Base-by-base conservation (phyloP, 2,888 invertebrate species). In the Celastrina argiolus region DNA sequence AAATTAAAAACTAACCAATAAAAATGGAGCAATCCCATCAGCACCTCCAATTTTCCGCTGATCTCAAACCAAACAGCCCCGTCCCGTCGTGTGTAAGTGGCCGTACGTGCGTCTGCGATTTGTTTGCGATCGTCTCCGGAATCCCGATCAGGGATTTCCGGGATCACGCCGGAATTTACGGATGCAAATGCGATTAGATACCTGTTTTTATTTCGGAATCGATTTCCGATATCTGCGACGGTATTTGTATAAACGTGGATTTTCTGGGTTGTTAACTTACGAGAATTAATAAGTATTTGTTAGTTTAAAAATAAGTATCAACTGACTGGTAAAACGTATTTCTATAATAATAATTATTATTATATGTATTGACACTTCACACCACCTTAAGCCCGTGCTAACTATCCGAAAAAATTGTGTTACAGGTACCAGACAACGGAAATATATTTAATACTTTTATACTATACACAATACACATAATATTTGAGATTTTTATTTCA, bases 141-240 rank as follows among this genome's bases (percentile, higher is more conserved):
- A 78, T 78, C 69, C 74, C 75, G 76, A 78, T 78, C 74, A 78
- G 81, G 80, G 78, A 83, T 83, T 80, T 73, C 74, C 74, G 76
- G 78, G 79, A 78, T 81, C 78, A 81, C 74, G 73, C 76, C 64
- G 64, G 66, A 63, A 66, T 70, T 64, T 45, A 63, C 42, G 36
- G 22, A 51, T 45, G 61, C 34, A 67, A 56, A 56, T 56, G 58
- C 51, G 59, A 64, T 64, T 61, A 64, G 39, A 66, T 64, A 59
- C 56, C 36, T 39, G 61, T 61, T 61, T 61, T 61, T 61, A 61
- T 39, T 36, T 26, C 14, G 3, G 22, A 51, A 51, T 51, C 51
- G 51, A 51, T 51, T 51, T 51, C 45, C 45, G 8, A 14, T 51
- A 22, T 51, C 12, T 16, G 22, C 12, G 18, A 31, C 1, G 31